Conservation (phyloP, 2,797 vertebrate species). For the Coendou prehensilis region DNA sequence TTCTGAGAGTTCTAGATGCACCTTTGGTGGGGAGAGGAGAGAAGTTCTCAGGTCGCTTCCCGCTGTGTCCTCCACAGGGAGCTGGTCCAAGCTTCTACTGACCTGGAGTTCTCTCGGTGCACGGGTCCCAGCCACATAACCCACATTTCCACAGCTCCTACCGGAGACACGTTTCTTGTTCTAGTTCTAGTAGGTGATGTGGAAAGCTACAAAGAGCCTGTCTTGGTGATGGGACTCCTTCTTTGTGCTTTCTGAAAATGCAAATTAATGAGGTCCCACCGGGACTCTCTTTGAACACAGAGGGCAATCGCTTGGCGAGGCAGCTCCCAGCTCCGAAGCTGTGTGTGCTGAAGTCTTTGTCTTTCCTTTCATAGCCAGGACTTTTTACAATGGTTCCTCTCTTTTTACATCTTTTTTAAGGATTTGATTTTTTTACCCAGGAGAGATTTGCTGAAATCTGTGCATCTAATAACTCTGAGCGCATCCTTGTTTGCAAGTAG, state of each 20-base stretch:
- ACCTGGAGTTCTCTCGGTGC: not conserved
- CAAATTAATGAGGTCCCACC: not conserved
- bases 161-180: not conserved
- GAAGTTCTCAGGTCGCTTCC: not conserved
- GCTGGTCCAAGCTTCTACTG: not conserved
- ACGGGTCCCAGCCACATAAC: too few relatives aligned
- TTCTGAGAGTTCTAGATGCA: not conserved
- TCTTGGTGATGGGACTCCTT: not conserved
- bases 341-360: accelerated
- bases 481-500: too few relatives aligned
- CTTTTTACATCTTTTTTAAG: accelerated
- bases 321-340: too few relatives aligned
- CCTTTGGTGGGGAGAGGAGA: not conserved
- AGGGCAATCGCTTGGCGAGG: too few relatives aligned
- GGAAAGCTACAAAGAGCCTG: accelerated
- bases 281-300: too few relatives aligned
- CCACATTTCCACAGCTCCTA: too few relatives aligned
- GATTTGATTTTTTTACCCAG: not conserved
- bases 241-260: not conserved
- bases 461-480: not conserved
- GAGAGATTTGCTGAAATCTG: not conserved
- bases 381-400: accelerated
- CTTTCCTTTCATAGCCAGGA: not conserved
- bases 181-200: not conserved
- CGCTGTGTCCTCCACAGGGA: not conserved